Percentiles rank a stretch among this genome's conserved stretches.
phyloP scores from a whole-genome alignment of 2,888 invertebrate species.

The Dendrolimus pini region DNA sequence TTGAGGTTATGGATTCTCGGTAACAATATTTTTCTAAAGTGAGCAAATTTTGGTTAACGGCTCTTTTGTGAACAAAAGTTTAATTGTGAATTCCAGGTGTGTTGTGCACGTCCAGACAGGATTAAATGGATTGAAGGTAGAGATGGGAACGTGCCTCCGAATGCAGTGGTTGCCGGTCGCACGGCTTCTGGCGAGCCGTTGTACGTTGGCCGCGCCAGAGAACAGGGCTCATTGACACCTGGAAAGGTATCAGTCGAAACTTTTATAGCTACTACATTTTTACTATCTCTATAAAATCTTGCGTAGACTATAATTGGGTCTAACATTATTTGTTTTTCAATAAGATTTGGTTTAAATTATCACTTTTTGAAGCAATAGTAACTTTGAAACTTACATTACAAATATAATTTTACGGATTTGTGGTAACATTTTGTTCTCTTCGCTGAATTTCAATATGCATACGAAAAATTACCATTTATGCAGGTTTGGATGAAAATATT shows the following conservation, averaged over 20 bases:
- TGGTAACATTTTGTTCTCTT: too few relatives aligned
- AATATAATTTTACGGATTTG: too few relatives aligned
- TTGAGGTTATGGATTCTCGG: too few relatives aligned
- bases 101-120: slow-evolving; percentile 49
- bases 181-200: slow-evolving; percentile 62
- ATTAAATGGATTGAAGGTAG: slow-evolving; percentile 62
- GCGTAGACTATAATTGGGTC: too few relatives aligned
- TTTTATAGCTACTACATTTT: too few relatives aligned
- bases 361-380: neutral
- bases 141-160: slow-evolving; percentile 61
- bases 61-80: too few relatives aligned
- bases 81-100: slow-evolving; percentile 36
- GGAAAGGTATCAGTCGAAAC: slow-evolving; percentile 51
- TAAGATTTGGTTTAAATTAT: neutral
- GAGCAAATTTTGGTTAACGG: too few relatives aligned
- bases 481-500: too few relatives aligned
- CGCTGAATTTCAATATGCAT: too few relatives aligned
- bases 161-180: slow-evolving; percentile 68
- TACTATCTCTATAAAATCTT: too few relatives aligned
- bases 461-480: too few relatives aligned
- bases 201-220: slow-evolving; percentile 72
- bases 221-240: slow-evolving; percentile 74
- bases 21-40: too few relatives aligned
- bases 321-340: slow-evolving; percentile 21
- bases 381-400: neutral